Conservation (phyloP, 2,888 invertebrate genomes). For the Clanis bilineata region DNA sequence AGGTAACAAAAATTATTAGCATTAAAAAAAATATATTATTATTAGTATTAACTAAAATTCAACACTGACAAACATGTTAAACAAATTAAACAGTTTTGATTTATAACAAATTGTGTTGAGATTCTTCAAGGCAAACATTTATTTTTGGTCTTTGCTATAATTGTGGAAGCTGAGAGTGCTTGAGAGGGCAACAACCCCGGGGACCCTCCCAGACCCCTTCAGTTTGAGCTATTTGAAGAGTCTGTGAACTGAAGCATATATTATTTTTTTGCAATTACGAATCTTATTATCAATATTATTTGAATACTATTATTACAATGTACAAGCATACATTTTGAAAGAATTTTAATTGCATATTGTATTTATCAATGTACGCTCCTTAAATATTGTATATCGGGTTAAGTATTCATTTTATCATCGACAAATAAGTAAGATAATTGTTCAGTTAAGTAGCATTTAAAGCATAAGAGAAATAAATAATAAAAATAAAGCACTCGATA, state of each 20-base stretch:
- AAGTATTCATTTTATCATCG: no score
- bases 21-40: not conserved
- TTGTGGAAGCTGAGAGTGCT: not conserved
- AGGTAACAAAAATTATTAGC: not conserved
- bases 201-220: slow-evolving; percentile 2
- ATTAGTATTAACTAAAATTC: not conserved
- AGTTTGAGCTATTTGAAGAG: slow-evolving; percentile 3
- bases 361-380: no score
- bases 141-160: not conserved
- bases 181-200: not conserved
- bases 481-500: no score
- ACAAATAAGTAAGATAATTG: no score
- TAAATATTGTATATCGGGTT: no score
- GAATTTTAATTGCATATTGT: no score
- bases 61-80: not conserved
- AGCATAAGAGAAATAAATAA: no score
- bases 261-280: not conserved
- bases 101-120: not conserved
- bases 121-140: slow-evolving; percentile 16
- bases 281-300: no score
- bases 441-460: no score
- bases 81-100: no score
- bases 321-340: no score
- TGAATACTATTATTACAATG: no score
- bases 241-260: not conserved